Evolutionary conservation across 2,113 vertebrate species (phyloP).

Genomic region (Hirundichthys speculiger): DNA sequence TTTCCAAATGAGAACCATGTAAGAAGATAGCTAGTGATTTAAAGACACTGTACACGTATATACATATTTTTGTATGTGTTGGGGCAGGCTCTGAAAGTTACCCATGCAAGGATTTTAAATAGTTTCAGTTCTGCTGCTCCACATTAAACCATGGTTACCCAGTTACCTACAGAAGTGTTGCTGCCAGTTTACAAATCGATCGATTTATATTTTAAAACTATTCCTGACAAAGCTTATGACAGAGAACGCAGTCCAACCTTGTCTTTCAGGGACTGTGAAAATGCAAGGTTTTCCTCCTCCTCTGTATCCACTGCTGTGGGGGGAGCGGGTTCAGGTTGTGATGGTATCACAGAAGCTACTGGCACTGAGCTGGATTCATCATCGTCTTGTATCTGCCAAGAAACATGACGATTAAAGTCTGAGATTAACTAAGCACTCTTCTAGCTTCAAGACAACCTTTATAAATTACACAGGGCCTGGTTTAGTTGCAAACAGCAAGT

Average conservation of each 20-base stretch:
- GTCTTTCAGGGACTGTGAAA: conserved; percentile 53
- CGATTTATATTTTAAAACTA: neutral
- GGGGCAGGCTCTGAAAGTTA: too few relatives aligned
- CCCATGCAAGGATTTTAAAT: too few relatives aligned
- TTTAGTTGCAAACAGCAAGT: neutral
- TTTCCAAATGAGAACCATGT: too few relatives aligned
- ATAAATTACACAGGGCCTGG: neutral
- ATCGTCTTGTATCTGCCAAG: conserved; percentile 39
- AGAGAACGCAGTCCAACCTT: conserved; percentile 46
- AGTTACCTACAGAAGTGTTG: too few relatives aligned
- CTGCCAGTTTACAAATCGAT: too few relatives aligned
- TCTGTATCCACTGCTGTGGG: conserved; percentile 6
- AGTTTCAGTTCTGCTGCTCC: too few relatives aligned
- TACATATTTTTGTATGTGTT: too few relatives aligned
- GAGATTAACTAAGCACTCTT: neutral
- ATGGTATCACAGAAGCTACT: conserved; percentile 30
- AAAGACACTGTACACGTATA: too few relatives aligned
- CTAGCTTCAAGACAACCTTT: too few relatives aligned
- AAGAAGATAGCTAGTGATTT: too few relatives aligned
- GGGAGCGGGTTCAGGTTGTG: conserved; percentile 44
- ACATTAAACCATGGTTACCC: too few relatives aligned
- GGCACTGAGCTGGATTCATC: conserved; percentile 45
- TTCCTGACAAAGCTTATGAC: neutral
- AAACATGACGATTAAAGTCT: neutral
- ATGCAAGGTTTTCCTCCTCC: conserved; percentile 21